Evolutionary conservation across 2,797 vertebrate genomes (phyloP).

Genomic region (Karalla daura): DNA sequence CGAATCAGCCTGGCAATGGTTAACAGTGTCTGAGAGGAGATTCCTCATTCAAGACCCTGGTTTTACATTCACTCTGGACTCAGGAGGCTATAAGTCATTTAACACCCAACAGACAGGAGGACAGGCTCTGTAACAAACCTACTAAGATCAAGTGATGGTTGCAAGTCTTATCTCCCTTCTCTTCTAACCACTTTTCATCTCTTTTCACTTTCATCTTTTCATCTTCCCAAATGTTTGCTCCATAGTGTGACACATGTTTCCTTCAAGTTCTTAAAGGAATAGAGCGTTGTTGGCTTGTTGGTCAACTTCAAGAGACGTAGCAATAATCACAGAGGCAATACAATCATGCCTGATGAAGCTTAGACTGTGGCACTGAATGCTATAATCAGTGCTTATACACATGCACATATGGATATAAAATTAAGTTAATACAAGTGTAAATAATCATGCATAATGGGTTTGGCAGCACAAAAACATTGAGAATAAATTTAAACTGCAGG

Average conservation of each 20-base stretch:
- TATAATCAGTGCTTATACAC: not conserved
- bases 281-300: not conserved
- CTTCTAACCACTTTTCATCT: slow-evolving; percentile 26
- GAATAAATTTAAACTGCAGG: not conserved
- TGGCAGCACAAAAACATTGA: not conserved
- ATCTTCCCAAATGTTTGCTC: slow-evolving; percentile 21
- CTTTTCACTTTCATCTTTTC: slow-evolving; percentile 35
- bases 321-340: not conserved
- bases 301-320: not conserved
- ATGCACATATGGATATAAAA: too few species aligned
- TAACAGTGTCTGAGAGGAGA: slow-evolving; percentile 56
- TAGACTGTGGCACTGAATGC: not conserved
- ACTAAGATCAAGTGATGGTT: slow-evolving; percentile 24
- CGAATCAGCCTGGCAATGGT: slow-evolving; percentile 62
- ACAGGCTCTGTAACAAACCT: slow-evolving; percentile 9
- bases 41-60: slow-evolving; percentile 38
- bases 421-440: not conserved
- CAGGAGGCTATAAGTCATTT: slow-evolving; percentile 33
- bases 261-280: slow-evolving; percentile 13
- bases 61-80: slow-evolving; percentile 35
- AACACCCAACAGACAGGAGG: slow-evolving; percentile 41
- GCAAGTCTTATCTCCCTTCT: slow-evolving; percentile 23
- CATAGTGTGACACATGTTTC: slow-evolving; percentile 15
- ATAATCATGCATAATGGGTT: not conserved
- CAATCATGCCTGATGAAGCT: not conserved